Evolutionary conservation across 1,140 invertebrate species (phyloP).

Genomic region (Stegodyphus dumicola): DNA sequence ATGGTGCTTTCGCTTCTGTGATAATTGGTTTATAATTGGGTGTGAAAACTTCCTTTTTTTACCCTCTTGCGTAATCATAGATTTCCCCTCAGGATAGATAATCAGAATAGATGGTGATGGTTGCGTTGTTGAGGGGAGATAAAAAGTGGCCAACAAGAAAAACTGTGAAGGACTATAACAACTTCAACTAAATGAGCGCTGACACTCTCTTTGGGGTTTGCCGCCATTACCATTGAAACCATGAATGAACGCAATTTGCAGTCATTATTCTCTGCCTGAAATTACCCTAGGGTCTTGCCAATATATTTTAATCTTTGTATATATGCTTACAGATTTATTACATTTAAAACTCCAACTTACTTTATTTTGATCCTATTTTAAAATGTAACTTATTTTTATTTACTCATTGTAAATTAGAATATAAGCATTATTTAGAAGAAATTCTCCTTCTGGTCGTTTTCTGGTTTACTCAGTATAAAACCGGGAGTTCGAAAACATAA

Average conservation of each 20-base stretch:
- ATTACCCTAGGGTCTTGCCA: no score
- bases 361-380: no score
- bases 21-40: conserved; percentile 56
- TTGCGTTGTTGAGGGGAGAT: not conserved
- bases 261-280: conserved; percentile 8
- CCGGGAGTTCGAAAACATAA: no score
- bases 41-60: conserved; percentile 44
- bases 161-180: conserved; percentile 16
- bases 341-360: no score
- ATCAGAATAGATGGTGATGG: conserved; percentile 52
- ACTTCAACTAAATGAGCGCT: conserved; percentile 38
- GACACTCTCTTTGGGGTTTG: conserved; percentile 38
- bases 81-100: conserved; percentile 39
- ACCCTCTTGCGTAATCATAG: conserved; percentile 33
- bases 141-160: conserved; percentile 17
- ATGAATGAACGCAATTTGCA: conserved; percentile 19
- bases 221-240: conserved; percentile 23
- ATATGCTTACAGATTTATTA: no score
- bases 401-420: no score
- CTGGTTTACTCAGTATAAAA: no score
- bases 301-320: no score
- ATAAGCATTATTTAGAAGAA: no score
- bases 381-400: no score
- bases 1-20: conserved; percentile 5
- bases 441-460: no score